phyloP scores from a whole-genome alignment of 2,888 invertebrate genomes.

The Pterobdella sp. region DNA sequence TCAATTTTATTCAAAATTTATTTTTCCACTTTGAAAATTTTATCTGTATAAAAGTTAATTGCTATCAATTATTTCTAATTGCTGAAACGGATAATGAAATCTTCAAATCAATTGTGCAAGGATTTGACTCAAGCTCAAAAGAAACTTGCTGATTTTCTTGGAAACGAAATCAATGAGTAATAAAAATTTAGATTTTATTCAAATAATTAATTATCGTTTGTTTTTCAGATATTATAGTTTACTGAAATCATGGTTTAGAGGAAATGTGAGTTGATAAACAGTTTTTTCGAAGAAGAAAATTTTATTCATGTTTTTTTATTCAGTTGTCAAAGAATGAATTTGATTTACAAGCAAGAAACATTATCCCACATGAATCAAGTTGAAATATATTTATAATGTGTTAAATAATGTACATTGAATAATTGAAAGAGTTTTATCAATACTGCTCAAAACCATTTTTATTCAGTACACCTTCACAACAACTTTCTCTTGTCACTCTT shows the following conservation, averaged over 20 bases:
- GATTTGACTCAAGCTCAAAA: constrained; percentile 13
- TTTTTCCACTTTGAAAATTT: too few species aligned
- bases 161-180: not conserved
- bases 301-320: constrained; percentile 9
- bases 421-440: not conserved
- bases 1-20: not conserved
- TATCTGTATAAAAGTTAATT: not conserved
- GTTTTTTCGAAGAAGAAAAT: not conserved
- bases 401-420: not conserved
- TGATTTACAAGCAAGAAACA: constrained; percentile 67
- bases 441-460: not conserved
- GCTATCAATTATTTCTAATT: not conserved
- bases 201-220: too few species aligned
- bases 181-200: constrained; percentile 4
- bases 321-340: constrained; percentile 72
- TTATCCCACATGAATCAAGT: constrained; percentile 59
- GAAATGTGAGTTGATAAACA: constrained; percentile 41
- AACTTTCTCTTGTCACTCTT: constrained; percentile 71
- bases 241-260: constrained; percentile 50
- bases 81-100: constrained; percentile 1
- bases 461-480: constrained; percentile 70
- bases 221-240: constrained; percentile 48
- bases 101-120: not conserved
- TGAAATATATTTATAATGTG: constrained; percentile 2
- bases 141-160: not conserved